Conservation (phyloP, 2,888 invertebrate species). For the Zele albiditarsus region DNA sequence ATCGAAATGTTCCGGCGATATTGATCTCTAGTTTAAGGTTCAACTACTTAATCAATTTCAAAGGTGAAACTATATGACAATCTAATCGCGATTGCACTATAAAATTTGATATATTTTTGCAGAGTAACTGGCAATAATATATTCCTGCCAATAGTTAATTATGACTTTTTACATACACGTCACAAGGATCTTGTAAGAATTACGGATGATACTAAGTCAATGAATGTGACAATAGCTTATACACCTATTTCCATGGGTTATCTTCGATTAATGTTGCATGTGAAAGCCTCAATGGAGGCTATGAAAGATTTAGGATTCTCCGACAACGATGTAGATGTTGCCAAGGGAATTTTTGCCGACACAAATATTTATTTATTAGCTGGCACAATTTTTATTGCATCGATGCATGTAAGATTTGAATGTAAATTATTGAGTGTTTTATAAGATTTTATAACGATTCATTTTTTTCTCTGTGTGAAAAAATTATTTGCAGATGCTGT, state of each 20-base stretch:
- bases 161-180: conserved; percentile 88
- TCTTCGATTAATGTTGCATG: conserved; percentile 83
- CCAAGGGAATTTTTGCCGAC: conserved; percentile 96
- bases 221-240: conserved; percentile 82
- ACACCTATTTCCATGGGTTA: conserved; percentile 87
- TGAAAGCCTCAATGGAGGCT: conserved; percentile 82
- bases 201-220: conserved; percentile 76
- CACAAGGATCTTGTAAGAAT: conserved; percentile 83
- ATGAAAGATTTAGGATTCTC: conserved; percentile 88
- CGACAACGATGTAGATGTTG: conserved; percentile 95
- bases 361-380: conserved; percentile 94
- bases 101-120: conserved; percentile 31
- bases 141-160: conserved; percentile 88
- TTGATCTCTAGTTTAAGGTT: conserved; percentile 78
- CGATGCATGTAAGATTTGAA: conserved; percentile 88
- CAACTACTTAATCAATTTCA: conserved; percentile 44
- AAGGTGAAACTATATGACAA: conserved; percentile 21
- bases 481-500: conserved; percentile 82
- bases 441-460: not conserved
- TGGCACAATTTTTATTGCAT: conserved; percentile 91
- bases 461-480: not conserved
- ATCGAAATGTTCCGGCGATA: conserved; percentile 81
- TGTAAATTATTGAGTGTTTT: conserved; percentile 11
- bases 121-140: conserved; percentile 67
- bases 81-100: conserved; percentile 22